Evolutionary conservation across 2,797 vertebrate genomes (phyloP).

Genomic region (Gallirallus australis): DNA sequence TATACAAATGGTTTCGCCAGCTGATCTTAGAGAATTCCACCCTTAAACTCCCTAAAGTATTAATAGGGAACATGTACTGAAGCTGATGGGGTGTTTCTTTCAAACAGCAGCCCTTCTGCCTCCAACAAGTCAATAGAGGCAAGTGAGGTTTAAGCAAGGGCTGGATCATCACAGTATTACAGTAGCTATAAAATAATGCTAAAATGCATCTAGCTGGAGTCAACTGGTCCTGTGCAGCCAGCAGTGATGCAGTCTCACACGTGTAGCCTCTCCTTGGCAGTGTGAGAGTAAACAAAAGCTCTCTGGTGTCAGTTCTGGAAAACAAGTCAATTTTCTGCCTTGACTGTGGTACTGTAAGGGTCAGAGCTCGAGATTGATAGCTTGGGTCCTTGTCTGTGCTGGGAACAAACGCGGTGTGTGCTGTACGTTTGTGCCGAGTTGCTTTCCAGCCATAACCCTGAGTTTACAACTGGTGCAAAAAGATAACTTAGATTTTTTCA

Average conservation of each 20-base stretch:
- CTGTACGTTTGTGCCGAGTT: neutral
- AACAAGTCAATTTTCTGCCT: neutral
- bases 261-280: neutral
- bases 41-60: neutral
- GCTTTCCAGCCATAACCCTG: neutral
- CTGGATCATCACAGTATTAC: neutral
- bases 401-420: neutral
- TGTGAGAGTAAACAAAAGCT: neutral
- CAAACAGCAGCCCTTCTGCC: fast-evolving
- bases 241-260: neutral
- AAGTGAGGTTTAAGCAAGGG: neutral
- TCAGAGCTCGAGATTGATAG: neutral
- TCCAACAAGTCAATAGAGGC: neutral
- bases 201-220: neutral
- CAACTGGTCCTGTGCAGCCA: neutral
- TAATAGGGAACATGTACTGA: neutral
- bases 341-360: neutral
- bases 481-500: no score
- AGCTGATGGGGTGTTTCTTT: neutral
- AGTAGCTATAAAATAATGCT: neutral
- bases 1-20: neutral
- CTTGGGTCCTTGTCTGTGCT: neutral
- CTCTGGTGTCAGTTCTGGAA: neutral
- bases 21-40: neutral
- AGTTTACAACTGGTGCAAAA: neutral